A percentile compares a stretch with the other conserved stretches of the same genome.
Conservation (phyloP, 2,888 invertebrate genomes). For the Trilocha varians region DNA sequence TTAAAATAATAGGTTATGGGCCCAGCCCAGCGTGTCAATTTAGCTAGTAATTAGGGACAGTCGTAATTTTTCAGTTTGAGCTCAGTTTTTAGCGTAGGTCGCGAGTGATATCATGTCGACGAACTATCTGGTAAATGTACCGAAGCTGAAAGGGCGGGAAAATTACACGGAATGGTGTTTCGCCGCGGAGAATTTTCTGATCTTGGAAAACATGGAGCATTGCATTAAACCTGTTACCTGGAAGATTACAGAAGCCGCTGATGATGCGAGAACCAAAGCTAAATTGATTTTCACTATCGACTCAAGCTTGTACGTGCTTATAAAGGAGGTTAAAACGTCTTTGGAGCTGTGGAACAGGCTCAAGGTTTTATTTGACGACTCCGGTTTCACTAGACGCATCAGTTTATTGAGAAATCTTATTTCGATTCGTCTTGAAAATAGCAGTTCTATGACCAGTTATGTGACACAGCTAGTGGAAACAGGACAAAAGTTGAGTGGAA, state of each 20-base stretch:
- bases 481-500: constrained; percentile 7
- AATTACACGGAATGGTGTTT: constrained; percentile 4
- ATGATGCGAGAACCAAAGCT: constrained; percentile 4
- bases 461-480: constrained; percentile 9
- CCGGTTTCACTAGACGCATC: constrained; percentile 6
- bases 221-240: constrained; percentile 3
- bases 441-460: constrained; percentile 6
- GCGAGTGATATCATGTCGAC: too few species aligned
- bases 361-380: constrained; percentile 4
- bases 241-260: neutral
- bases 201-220: constrained; percentile 1
- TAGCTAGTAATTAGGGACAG: too few species aligned
- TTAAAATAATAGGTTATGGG: too few species aligned
- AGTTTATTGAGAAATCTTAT: constrained; percentile 7
- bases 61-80: too few species aligned
- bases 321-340: constrained; percentile 4
- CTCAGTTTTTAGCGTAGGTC: too few species aligned
- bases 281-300: constrained; percentile 9
- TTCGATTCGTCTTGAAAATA: constrained; percentile 8
- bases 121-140: too few species aligned
- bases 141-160: constrained; percentile 6
- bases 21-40: too few species aligned
- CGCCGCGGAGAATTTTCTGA: constrained; percentile 8
- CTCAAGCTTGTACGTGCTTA: constrained; percentile 5
- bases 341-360: constrained; percentile 6